phyloP scores from a whole-genome alignment of 2,797 vertebrate genomes.

The Taeniopygia guttata region DNA sequence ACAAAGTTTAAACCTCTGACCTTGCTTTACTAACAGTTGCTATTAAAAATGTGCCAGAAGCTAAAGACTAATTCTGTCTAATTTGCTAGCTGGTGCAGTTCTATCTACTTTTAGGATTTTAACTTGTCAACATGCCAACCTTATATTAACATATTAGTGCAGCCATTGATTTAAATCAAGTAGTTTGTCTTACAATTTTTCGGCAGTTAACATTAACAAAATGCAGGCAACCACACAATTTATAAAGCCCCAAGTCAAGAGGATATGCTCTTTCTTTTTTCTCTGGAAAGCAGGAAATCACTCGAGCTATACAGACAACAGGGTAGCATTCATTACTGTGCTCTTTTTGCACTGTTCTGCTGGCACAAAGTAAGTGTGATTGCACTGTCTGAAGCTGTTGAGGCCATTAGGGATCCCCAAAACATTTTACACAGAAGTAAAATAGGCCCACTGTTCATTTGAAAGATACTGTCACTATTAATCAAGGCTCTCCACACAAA shows the following conservation, averaged over 20 bases:
- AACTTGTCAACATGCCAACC: not conserved
- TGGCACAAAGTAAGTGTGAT: not conserved
- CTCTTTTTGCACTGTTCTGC: not conserved
- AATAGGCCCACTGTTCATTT: not conserved
- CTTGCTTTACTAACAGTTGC: not conserved
- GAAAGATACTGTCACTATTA: not conserved
- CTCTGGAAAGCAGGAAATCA: not conserved
- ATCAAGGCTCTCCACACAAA: not conserved
- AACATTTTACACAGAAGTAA: not conserved
- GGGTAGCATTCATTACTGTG: not conserved
- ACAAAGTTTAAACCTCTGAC: not conserved
- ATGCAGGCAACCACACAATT: not conserved
- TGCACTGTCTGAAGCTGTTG: not conserved
- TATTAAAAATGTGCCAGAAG: not conserved
- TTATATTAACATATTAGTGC: not conserved
- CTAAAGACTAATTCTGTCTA: not conserved
- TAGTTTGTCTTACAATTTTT: not conserved
- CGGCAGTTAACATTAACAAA: not conserved
- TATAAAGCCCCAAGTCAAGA: not conserved
- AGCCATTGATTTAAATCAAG: not conserved
- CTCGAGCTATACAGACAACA: not conserved
- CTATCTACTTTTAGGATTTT: not conserved
- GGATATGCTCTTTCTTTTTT: not conserved
- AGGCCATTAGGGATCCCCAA: not conserved
- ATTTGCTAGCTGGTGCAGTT: not conserved